These are phyloP conservation scores for Priocnemis perturbator DNA, from an alignment of 2,888 invertebrate genomes.

Conservation along the genomic window DNA sequence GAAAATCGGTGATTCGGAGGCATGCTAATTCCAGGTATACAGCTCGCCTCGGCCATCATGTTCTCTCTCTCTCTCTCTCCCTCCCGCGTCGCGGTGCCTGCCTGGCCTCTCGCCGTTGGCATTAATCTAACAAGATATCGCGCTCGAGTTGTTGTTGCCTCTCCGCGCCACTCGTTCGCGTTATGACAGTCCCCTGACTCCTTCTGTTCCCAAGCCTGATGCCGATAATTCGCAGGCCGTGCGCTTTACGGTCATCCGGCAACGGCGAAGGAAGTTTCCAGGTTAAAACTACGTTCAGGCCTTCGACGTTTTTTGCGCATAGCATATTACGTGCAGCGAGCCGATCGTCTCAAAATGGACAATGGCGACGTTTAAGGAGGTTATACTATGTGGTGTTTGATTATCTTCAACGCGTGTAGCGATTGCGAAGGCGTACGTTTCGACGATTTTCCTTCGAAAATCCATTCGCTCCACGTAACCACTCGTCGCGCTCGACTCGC, in stretches of 20 bases:
- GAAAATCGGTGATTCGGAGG: conserved; percentile 69
- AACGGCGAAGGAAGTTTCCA: no score
- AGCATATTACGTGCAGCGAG: no score
- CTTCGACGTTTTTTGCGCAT: no score
- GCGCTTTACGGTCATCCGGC: neutral
- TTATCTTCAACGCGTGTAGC: no score
- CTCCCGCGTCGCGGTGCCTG: no score
- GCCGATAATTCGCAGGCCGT: conserved; percentile 43
- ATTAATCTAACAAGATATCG: conserved; percentile 56
- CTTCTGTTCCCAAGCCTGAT: conserved; percentile 44
- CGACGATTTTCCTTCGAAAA: no score
- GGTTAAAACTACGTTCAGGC: no score
- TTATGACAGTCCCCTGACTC: conserved; percentile 36
- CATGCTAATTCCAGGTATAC: conserved; percentile 60
- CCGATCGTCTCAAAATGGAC: no score
- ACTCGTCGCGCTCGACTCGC: conserved; percentile 1
- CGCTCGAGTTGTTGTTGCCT: conserved; percentile 32
- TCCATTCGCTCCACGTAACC: neutral
- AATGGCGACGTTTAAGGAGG: no score
- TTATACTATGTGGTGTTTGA: no score
- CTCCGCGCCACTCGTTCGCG: conserved; percentile 17
- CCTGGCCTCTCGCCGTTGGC: conserved; percentile 53
- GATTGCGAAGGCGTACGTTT: no score
- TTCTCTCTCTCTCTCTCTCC: no score
- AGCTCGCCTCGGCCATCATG: conserved; percentile 31